These are phyloP conservation scores for Chelmon rostratus DNA, from an alignment of 2,797 vertebrate species.

Conservation along the genomic window DNA sequence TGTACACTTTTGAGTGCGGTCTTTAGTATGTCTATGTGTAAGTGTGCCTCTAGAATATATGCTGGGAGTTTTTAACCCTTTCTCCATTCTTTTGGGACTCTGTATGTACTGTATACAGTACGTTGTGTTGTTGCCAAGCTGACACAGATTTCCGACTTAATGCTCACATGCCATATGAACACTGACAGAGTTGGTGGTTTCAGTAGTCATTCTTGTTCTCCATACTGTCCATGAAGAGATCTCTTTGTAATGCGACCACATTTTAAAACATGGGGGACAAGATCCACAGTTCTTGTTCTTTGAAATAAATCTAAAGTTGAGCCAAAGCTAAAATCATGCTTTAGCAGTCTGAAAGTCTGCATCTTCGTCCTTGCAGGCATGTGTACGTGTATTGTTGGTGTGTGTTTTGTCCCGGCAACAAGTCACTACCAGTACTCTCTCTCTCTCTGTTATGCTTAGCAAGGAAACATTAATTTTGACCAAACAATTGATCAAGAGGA, in stretches of 20 bases:
- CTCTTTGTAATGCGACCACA: neutral
- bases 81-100: constrained; percentile 14
- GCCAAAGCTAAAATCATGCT: neutral
- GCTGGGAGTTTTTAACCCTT: constrained; percentile 65
- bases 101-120: neutral
- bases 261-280: neutral
- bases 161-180: neutral
- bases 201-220: neutral
- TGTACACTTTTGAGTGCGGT: constrained; percentile 12
- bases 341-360: neutral
- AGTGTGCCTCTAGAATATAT: constrained; percentile 52
- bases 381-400: neutral
- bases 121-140: neutral
- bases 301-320: neutral
- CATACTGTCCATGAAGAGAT: neutral
- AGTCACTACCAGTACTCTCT: neutral
- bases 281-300: neutral
- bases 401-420: neutral
- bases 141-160: neutral
- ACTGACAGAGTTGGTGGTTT: neutral
- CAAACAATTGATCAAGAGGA: neutral
- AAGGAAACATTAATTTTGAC: neutral
- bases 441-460: neutral
- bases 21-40: constrained; percentile 43
- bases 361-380: neutral